Evolutionary conservation across 2,888 invertebrate genomes (phyloP).

Genomic region (Venusia cambrica): DNA sequence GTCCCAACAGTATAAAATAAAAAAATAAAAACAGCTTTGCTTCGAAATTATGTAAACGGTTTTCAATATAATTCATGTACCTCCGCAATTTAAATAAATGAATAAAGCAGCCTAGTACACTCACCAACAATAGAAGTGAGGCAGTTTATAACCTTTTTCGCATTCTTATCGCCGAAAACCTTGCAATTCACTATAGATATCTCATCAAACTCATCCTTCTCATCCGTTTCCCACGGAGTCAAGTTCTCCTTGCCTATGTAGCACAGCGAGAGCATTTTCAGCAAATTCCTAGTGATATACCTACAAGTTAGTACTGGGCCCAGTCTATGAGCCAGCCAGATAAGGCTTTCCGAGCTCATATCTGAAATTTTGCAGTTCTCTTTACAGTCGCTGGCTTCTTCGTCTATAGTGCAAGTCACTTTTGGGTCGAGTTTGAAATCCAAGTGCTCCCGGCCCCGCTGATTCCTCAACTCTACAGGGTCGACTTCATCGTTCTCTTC

Average conservation of each 20-base stretch:
- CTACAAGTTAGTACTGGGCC: constrained; percentile 97
- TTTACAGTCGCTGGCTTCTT: constrained; percentile 42
- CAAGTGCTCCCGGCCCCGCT: constrained; percentile 42
- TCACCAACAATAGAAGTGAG: constrained; percentile 92
- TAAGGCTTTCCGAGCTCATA: constrained; percentile 92
- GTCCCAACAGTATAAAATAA: too few species aligned
- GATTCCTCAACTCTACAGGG: constrained; percentile 40
- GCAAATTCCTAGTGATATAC: constrained; percentile 93
- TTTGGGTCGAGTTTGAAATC: constrained; percentile 39
- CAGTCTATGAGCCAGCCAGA: constrained; percentile 95
- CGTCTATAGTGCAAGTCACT: constrained; percentile 37
- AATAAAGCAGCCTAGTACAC: too few species aligned
- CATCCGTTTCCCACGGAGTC: constrained; percentile 65
- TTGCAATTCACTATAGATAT: constrained; percentile 84
- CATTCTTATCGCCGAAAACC: constrained; percentile 90
- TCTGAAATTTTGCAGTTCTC: constrained; percentile 86
- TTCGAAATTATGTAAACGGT: too few species aligned
- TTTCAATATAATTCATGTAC: too few species aligned
- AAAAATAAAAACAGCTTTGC: too few species aligned
- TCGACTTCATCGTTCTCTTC: constrained; percentile 52
- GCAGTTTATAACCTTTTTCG: constrained; percentile 93
- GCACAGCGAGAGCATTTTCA: constrained; percentile 96
- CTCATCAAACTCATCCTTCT: constrained; percentile 75
- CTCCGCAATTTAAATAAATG: too few species aligned
- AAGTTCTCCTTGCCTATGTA: constrained; percentile 93